Conservation (phyloP, 2,113 vertebrate genomes). For the Callionymus lyra region DNA sequence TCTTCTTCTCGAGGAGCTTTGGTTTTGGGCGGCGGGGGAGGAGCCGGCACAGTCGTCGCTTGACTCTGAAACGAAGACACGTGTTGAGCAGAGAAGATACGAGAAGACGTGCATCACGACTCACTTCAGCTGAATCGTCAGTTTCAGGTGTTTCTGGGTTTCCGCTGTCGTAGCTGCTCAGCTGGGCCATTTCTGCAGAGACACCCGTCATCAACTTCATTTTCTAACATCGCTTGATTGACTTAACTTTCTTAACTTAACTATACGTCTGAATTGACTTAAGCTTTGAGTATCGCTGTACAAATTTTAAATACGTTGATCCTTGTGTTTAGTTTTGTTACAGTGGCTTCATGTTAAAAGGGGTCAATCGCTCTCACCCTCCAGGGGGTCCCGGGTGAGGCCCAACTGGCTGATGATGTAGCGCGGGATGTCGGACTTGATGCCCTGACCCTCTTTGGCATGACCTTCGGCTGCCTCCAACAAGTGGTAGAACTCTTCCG, state of each 20-base stretch:
- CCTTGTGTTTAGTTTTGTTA: too few relatives aligned
- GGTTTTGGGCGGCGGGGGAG: conserved; percentile 63
- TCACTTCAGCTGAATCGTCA: conserved; percentile 86
- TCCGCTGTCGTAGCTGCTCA: conserved; percentile 90
- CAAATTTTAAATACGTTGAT: too few relatives aligned
- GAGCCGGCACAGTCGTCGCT: conserved; percentile 62
- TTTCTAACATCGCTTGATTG: not conserved
- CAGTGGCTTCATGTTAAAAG: too few relatives aligned
- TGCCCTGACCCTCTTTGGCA: conserved; percentile 94
- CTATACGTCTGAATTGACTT: too few relatives aligned
- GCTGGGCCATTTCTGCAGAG: conserved; percentile 87
- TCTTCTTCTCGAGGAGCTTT: conserved; percentile 90
- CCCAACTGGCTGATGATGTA: conserved; percentile 96
- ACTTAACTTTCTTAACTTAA: too few relatives aligned
- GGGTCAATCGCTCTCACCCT: conserved; percentile 75
- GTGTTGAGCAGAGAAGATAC: too few relatives aligned
- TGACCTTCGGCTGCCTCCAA: conserved; percentile 96
- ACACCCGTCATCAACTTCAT: not conserved
- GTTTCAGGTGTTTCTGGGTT: conserved; percentile 87
- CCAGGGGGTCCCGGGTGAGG: conserved; percentile 91
- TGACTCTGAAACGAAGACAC: conserved; percentile 63
- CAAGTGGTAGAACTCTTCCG: conserved; percentile 96
- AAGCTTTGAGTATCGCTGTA: too few relatives aligned
- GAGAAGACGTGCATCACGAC: conserved; percentile 6
- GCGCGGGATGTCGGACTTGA: conserved; percentile 93